These are phyloP conservation scores for Lissocephala sabroskyi DNA, from an alignment of 2,888 invertebrate species.

Conservation along the genomic window DNA sequence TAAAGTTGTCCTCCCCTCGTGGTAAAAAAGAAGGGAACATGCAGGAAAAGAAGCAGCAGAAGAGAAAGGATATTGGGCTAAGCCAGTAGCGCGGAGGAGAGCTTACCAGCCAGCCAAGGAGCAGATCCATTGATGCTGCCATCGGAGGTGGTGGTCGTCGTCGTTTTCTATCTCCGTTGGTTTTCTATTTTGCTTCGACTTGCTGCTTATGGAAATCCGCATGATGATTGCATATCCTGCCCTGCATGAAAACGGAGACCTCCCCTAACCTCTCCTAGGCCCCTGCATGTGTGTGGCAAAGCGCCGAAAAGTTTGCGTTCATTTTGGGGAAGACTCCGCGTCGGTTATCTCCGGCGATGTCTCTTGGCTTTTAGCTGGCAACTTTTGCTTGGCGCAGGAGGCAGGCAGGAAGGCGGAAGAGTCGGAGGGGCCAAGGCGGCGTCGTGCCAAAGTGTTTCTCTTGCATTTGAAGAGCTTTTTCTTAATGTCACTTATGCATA, in stretches of 20 bases:
- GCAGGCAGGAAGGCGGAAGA: too few species aligned
- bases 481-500: constrained; percentile 68
- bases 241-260: constrained; percentile 47
- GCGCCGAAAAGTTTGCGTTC: constrained; percentile 56
- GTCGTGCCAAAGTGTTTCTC: constrained; percentile 58
- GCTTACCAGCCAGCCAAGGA: constrained; percentile 30
- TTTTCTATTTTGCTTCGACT: constrained; percentile 54
- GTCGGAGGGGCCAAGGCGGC: constrained; percentile 22
- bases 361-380: constrained; percentile 40
- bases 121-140: too few species aligned
- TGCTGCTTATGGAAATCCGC: constrained; percentile 62
- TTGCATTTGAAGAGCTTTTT: constrained; percentile 64
- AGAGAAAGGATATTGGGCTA: constrained; percentile 60
- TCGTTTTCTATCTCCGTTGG: constrained; percentile 18
- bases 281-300: constrained; percentile 49
- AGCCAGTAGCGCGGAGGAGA: constrained; percentile 48
- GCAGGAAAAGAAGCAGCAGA: too few species aligned
- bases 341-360: too few species aligned
- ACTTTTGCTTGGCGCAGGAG: constrained; percentile 39
- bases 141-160: too few species aligned
- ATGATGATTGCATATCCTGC: constrained; percentile 65
- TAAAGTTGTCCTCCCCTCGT: constrained; percentile 48
- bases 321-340: constrained; percentile 38
- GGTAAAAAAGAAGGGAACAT: too few species aligned
- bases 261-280: constrained; percentile 53